Percentiles rank a stretch among this genome's conserved stretches.
Evolutionary conservation across 2,113 vertebrate species (phyloP).

Genomic region (Caracal caracal): DNA sequence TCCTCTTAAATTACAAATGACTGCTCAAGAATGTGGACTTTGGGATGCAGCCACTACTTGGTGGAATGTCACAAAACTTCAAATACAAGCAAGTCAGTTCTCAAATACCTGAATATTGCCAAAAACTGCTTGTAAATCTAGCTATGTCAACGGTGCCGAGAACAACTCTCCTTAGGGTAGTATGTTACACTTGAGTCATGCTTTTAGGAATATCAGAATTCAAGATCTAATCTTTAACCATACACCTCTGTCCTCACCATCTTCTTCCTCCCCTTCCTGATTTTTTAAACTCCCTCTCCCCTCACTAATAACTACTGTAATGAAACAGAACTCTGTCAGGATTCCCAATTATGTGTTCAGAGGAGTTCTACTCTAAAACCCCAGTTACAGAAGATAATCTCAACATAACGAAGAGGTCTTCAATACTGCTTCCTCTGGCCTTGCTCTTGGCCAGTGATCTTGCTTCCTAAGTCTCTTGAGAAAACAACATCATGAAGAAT

Average conservation of each 20-base stretch:
- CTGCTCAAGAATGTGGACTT: conserved; percentile 79
- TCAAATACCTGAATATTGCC: conserved; percentile 35
- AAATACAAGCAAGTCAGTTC: conserved; percentile 69
- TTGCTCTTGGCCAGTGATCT: not conserved
- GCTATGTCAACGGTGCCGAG: not conserved
- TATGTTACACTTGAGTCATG: not conserved
- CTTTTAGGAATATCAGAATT: not conserved
- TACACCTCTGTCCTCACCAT: not conserved
- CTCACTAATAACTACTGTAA: not conserved
- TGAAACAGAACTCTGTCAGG: not conserved
- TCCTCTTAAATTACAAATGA: conserved; percentile 75
- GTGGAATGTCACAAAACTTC: conserved; percentile 80
- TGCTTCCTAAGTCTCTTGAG: not conserved
- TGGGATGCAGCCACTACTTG: conserved; percentile 73
- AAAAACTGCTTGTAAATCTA: conserved; percentile 57
- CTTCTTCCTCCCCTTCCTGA: not conserved
- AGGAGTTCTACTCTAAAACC: not conserved
- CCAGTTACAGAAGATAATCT: not conserved
- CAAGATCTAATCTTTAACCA: not conserved
- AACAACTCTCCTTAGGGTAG: not conserved
- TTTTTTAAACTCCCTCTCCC: not conserved
- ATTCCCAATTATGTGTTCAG: not conserved
- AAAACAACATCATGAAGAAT: not conserved
- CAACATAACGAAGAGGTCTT: not conserved
- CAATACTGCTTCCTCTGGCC: not conserved